Evolutionary conservation across 2,797 vertebrate species (phyloP).

Genomic region (Phrynocephalus guinanensis): DNA sequence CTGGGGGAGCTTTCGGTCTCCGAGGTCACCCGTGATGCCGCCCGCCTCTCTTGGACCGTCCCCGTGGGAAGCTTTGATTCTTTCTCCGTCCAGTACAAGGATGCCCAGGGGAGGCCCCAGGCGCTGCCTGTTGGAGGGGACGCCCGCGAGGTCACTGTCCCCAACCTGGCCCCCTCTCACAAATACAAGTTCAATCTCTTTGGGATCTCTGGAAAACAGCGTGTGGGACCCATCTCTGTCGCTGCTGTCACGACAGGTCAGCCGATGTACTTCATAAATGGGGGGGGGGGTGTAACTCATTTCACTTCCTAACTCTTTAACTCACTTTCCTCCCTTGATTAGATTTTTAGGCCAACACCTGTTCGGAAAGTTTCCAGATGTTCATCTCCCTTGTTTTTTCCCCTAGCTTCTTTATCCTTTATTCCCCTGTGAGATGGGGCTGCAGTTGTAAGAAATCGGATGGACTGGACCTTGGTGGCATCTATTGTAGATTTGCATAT

Average conservation of each 20-base stretch:
- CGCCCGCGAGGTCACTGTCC: conserved; percentile 30
- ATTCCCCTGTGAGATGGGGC: no score
- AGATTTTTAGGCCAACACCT: no score
- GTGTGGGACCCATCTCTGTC: conserved; percentile 44
- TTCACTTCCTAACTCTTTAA: no score
- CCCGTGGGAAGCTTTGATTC: conserved; percentile 62
- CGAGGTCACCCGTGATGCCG: conserved; percentile 33
- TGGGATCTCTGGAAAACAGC: conserved; percentile 49
- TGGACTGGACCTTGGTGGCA: no score
- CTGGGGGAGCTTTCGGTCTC: conserved; percentile 9
- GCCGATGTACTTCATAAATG: background rate
- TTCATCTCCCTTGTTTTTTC: no score
- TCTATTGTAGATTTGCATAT: no score
- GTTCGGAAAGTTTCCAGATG: no score
- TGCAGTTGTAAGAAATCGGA: no score
- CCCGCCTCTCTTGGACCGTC: conserved; percentile 55
- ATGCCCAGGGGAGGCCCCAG: conserved; percentile 22
- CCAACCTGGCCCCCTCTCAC: conserved; percentile 46
- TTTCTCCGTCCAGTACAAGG: conserved; percentile 67
- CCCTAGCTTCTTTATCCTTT: no score
- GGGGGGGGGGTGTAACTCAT: no score
- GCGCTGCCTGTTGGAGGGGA: conserved; percentile 26
- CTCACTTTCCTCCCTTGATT: no score
- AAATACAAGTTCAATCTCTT: conserved; percentile 69
- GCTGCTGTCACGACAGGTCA: conserved; percentile 60